Conservation (phyloP, 2,113 vertebrate species). For the Desmodus rotundus region DNA sequence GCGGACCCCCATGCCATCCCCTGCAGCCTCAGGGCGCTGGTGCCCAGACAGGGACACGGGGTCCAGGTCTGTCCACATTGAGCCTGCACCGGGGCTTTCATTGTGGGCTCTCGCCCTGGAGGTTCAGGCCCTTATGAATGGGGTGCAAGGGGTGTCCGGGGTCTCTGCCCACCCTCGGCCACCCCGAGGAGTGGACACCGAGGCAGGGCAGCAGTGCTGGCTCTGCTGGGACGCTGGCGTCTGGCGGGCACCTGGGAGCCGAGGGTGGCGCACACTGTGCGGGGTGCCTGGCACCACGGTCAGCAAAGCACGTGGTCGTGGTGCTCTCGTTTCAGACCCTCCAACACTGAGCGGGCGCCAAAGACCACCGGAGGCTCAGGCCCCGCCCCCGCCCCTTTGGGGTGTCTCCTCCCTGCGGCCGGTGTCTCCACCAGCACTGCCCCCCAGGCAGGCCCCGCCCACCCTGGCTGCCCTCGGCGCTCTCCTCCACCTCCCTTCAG, state of each 20-base stretch:
- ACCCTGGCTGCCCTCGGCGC: background rate
- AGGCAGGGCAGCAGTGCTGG: accelerated
- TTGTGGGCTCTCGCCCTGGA: background rate
- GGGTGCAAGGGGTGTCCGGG: background rate
- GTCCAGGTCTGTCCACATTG: no score
- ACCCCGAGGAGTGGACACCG: background rate
- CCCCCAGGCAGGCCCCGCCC: background rate
- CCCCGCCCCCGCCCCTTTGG: no score
- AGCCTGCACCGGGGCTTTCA: background rate
- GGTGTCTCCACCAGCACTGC: no score
- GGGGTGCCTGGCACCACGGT: background rate
- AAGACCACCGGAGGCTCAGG: no score
- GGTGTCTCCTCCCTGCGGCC: no score
- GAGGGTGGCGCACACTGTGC: no score
- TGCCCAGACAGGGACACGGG: no score
- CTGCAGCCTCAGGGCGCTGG: no score
- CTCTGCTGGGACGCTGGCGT: background rate
- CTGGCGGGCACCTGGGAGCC: no score
- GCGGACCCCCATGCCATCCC: no score
- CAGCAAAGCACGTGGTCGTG: background rate
- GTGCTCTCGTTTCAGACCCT: no score
- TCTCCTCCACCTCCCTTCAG: background rate
- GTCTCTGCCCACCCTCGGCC: background rate
- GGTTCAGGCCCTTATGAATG: background rate
- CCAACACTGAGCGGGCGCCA: no score